Evolutionary conservation across 2,888 invertebrate genomes (phyloP), one percentile per base, ranked within the genome.

Genomic region (Caenorhabditis becei): DNA sequence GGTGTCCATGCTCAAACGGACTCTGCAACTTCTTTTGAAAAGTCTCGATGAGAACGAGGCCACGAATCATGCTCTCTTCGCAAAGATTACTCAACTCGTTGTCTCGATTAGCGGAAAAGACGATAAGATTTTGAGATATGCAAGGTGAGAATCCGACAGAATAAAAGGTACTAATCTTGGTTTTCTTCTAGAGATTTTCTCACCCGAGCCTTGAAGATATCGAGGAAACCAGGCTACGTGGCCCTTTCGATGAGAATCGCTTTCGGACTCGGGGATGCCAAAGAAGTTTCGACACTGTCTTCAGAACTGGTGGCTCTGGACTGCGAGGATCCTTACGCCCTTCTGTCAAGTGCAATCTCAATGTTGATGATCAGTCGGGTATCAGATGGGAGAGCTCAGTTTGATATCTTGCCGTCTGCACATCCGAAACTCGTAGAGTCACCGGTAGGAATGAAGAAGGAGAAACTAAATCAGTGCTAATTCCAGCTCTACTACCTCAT

Each of bases 401-500:
- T 97, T 41, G 95, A 96, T 87, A 94, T 96, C 88, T 92, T 97
- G 1, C 94, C 94, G 90, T 96, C 96, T 92, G 93, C 95, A 24
- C 94, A 95, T 77, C 72, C 83, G 10, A 84, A 86, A n/a, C 66
- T 89, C 26, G 47, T 47, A 2, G 56, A 74, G 8, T 26, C 69
- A 20, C 59, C 91, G 87, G 92, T 92, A 35, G 72, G 65, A 66
- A 28, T 32, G 18, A n/a, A n/a, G 7, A 37, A 11, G 20, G 18
- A 32, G 18, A 37, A 16, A 1, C 8, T 26, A 58, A 18, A 10
- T 7, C 18, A 47, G 32, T 44, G 32, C 47, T n/a, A n/a, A n/a
- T 67, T 81, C 18, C 61, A 85, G 85, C 37, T 85, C 28, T 83
- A 79, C 54, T 63, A 71, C 49, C 65, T 85, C 16, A 69, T 85